These are phyloP conservation scores for Pammene aurita DNA, from an alignment of 2,888 invertebrate species.

Conservation along the genomic window DNA sequence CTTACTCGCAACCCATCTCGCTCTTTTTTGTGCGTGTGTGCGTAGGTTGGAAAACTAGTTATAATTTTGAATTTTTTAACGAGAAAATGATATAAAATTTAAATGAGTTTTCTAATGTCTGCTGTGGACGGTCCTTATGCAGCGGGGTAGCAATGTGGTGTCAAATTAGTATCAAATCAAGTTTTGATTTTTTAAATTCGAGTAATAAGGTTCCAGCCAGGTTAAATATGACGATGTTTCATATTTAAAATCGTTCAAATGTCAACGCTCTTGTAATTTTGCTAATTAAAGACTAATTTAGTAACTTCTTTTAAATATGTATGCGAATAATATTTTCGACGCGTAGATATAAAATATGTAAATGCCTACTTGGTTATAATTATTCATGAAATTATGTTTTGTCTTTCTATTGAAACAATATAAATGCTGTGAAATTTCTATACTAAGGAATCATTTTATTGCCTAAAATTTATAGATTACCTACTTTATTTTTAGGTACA, in stretches of 20 bases:
- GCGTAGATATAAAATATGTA: background rate
- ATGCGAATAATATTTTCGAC: background rate
- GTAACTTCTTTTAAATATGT: background rate
- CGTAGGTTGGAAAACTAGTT: too few species aligned
- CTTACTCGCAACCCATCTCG: too few species aligned
- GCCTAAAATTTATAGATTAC: too few species aligned
- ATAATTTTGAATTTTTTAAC: too few species aligned
- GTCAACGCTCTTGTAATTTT: conserved; percentile 17
- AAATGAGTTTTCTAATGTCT: too few species aligned
- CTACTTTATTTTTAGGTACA: too few species aligned
- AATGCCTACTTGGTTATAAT: background rate
- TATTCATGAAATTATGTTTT: background rate
- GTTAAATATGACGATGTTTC: conserved; percentile 5
- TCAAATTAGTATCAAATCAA: background rate
- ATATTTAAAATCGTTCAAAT: background rate
- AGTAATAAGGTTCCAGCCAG: background rate
- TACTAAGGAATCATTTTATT: too few species aligned
- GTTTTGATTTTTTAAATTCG: background rate
- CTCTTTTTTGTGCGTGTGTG: too few species aligned
- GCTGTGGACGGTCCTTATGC: too few species aligned
- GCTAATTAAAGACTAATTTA: conserved; percentile 2
- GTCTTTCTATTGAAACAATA: background rate
- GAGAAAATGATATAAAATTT: too few species aligned
- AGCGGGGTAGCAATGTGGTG: too few species aligned
- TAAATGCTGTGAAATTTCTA: too few species aligned